Evolutionary conservation across 2,797 vertebrate species (phyloP), one percentile per base, ranked within the genome.

Genomic region (Aeoliscus strigatus): DNA sequence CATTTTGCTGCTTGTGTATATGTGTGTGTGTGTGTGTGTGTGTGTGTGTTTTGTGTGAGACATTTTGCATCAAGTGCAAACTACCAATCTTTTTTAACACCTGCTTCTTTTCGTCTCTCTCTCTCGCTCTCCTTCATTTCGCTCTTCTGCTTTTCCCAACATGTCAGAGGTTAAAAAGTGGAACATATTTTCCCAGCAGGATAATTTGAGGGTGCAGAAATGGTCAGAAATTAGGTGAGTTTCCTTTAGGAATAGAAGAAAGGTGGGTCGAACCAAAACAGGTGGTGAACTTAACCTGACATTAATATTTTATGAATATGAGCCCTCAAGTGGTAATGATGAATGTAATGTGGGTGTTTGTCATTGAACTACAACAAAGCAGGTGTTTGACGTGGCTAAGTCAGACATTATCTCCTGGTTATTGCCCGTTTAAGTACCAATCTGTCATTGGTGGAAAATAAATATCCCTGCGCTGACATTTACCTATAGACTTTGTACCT

Each of bases 261-360:
- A 70, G 50, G 41, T 40, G 24, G 36, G 53, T 55, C 12, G 32
- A 56, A 33, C 57, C 38, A 52, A 74, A 86, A 79, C 83, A 87
- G 78, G 70, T 84, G 84, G 64, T 70, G 43, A 75, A 76, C 71
- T 79, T 77, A 77, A 74, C 77, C 66, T 81, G 69, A 77, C 70
- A 67, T 74, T 77, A 74, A 83, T 82, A 62, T 82, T 86, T 86
- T 81, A 86, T 80, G 79, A 76, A 80, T 60, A 70, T 80, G 74
- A 81, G 75, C 72, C 57, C 53, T 64, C 61, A 70, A 58, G 67
- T 73, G 66, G 59, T 80, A 78, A 79, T 80, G 57, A 70, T 73
- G 60, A 65, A 64, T 55, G 69, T 74, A 82, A 83, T 75, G 55
- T 62, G 45, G 42, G 41, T 62, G 55, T 73, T 52, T 18, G 41